Conservation (phyloP, 2,888 invertebrate genomes). For the Protodeltote pygarga region DNA sequence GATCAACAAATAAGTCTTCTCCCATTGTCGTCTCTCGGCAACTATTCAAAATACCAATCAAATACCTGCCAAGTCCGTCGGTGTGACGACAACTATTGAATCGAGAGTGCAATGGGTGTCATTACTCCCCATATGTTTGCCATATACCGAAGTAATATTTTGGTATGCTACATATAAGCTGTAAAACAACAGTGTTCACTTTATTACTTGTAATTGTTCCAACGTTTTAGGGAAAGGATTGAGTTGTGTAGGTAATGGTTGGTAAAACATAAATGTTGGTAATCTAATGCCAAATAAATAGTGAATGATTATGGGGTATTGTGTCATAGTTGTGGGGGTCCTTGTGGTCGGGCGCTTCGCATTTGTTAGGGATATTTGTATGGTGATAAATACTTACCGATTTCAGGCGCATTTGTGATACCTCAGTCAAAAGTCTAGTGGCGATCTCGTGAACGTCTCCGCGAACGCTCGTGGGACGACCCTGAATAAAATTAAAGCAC, state of each 20-base stretch:
- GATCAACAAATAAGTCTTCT: slow-evolving; percentile 61
- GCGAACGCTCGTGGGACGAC: slow-evolving; percentile 76
- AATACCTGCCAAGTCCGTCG: slow-evolving; percentile 86
- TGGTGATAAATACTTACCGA: slow-evolving; percentile 76
- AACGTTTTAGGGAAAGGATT: slow-evolving; percentile 58
- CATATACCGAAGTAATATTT: slow-evolving; percentile 84
- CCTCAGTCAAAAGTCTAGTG: slow-evolving; percentile 83
- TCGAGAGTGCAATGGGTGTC: slow-evolving; percentile 78
- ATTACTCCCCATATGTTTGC: slow-evolving; percentile 80
- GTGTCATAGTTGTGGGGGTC: slow-evolving; percentile 37
- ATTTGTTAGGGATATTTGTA: slow-evolving; percentile 26
- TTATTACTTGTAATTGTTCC: slow-evolving; percentile 78
- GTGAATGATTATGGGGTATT: slow-evolving; percentile 26
- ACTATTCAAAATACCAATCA: slow-evolving; percentile 85
- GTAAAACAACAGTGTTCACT: slow-evolving; percentile 85
- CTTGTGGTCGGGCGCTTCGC: slow-evolving; percentile 33
- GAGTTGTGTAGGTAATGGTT: slow-evolving; percentile 45
- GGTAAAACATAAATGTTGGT: slow-evolving; percentile 38
- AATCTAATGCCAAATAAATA: slow-evolving; percentile 27
- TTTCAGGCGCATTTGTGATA: slow-evolving; percentile 83
- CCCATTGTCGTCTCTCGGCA: slow-evolving; percentile 60
- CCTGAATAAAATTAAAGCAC: slow-evolving; percentile 50
- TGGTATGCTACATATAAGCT: slow-evolving; percentile 82
- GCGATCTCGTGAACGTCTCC: slow-evolving; percentile 82
- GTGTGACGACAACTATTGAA: slow-evolving; percentile 84